These are phyloP conservation scores for Drosophila sordidapex DNA, from an alignment of 2,888 invertebrate genomes.

Conservation along the genomic window DNA sequence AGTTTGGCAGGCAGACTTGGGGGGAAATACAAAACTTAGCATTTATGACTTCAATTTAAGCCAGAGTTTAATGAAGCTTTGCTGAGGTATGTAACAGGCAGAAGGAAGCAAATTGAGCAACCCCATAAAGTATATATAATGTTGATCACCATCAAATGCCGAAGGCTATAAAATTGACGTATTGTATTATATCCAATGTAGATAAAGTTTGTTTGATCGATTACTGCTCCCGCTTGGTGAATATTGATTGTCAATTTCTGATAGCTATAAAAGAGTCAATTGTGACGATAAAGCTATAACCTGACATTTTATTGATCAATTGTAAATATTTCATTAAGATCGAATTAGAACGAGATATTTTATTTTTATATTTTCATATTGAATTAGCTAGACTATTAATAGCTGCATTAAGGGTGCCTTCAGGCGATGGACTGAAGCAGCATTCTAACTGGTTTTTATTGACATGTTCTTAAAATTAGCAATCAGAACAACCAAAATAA, in stretches of 20 bases:
- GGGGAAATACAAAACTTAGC: neutral
- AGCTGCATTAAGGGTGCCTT: neutral
- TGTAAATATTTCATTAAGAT: no score
- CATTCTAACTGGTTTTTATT: neutral
- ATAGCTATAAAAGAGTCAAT: no score
- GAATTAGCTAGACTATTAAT: no score
- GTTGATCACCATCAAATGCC: neutral
- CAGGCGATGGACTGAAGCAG: neutral
- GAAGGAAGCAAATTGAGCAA: neutral
- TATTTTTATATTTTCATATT: no score
- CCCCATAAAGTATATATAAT: neutral
- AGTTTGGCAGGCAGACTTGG: neutral
- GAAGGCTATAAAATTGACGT: neutral
- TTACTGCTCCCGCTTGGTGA: no score
- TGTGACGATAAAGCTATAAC: no score
- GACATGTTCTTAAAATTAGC: neutral
- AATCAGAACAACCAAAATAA: neutral
- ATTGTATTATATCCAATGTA: no score
- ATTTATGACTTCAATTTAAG: neutral
- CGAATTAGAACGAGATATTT: no score
- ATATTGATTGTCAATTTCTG: no score
- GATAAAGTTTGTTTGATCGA: no score
- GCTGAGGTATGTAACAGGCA: neutral
- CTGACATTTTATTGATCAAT: no score
- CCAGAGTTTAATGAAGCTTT: neutral